Percentiles rank a stretch among this genome's conserved stretches.
Evolutionary conservation across 2,888 invertebrate genomes (phyloP).

Genomic region (Caradrina clavipalpis): DNA sequence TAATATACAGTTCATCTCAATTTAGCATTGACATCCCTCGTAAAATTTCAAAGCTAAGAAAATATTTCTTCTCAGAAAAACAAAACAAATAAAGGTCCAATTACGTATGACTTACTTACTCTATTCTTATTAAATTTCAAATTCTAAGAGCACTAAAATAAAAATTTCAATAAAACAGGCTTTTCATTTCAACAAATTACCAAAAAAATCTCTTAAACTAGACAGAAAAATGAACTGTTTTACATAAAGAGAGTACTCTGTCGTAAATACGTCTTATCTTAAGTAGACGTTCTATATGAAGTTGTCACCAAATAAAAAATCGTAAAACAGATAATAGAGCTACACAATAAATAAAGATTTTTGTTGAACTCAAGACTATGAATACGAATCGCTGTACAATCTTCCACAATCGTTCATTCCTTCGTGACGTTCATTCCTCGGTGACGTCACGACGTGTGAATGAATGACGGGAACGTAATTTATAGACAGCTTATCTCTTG

Average conservation of each 20-base stretch:
- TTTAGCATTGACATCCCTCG: too few relatives aligned
- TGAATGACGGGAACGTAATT: conserved; percentile 43
- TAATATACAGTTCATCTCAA: background rate
- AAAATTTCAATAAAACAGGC: background rate
- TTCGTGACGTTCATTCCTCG: conserved; percentile 38
- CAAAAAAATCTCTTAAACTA: background rate
- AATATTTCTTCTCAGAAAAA: background rate
- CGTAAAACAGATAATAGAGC: conserved; percentile 37
- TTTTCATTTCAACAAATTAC: conserved; percentile 11
- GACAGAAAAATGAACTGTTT: conserved; percentile 15
- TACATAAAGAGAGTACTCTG: conserved; percentile 10
- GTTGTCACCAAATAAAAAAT: conserved; percentile 21
- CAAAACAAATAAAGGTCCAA: conserved; percentile 9
- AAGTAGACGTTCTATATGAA: conserved; percentile 25
- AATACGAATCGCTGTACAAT: conserved; percentile 38
- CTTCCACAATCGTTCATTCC: conserved; percentile 39
- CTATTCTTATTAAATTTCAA: conserved; percentile 4
- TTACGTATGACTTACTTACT: background rate
- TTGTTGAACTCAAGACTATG: conserved; percentile 20
- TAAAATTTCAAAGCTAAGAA: background rate
- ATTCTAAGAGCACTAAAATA: background rate
- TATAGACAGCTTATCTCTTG: conserved; percentile 52
- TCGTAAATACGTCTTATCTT: conserved; percentile 32
- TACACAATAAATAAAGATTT: conserved; percentile 21
- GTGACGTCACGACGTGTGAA: conserved; percentile 49